Evolutionary conservation across 2,113 vertebrate species (phyloP).

Genomic region (Mirounga angustirostris): DNA sequence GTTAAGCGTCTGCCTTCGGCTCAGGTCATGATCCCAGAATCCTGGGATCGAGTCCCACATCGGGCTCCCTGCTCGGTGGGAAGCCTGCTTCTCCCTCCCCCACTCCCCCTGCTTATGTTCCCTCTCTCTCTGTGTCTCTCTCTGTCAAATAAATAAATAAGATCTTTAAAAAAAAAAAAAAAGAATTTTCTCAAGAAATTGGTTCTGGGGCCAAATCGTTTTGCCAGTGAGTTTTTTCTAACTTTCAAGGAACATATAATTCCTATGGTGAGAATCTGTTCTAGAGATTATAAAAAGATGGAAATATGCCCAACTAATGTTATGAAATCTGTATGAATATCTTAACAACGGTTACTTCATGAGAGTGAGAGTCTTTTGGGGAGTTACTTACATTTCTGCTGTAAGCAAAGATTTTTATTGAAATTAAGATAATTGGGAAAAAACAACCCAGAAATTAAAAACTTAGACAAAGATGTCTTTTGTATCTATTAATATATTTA

Average conservation of each 20-base stretch:
- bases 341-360: not conserved
- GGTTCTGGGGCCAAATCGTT: conserved; percentile 16
- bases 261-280: not conserved
- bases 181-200: conserved; percentile 37
- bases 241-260: conserved; percentile 25
- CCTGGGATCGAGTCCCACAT: too few species aligned
- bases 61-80: too few species aligned
- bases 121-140: too few species aligned
- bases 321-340: conserved; percentile 12
- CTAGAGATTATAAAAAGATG: conserved; percentile 32
- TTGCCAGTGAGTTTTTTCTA: conserved; percentile 51
- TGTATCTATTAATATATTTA: not conserved
- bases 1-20: too few species aligned
- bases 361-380: not conserved
- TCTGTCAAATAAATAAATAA: too few species aligned
- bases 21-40: too few species aligned
- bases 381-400: not conserved
- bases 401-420: conserved; percentile 7
- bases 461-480: not conserved
- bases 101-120: too few species aligned
- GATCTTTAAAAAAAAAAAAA: not conserved
- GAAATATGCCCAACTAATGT: not conserved
- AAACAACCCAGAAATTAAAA: not conserved
- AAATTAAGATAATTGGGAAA: not conserved
- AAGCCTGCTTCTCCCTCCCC: too few species aligned